Conservation (phyloP, 2,113 vertebrate species). For the Heterotis niloticus region DNA sequence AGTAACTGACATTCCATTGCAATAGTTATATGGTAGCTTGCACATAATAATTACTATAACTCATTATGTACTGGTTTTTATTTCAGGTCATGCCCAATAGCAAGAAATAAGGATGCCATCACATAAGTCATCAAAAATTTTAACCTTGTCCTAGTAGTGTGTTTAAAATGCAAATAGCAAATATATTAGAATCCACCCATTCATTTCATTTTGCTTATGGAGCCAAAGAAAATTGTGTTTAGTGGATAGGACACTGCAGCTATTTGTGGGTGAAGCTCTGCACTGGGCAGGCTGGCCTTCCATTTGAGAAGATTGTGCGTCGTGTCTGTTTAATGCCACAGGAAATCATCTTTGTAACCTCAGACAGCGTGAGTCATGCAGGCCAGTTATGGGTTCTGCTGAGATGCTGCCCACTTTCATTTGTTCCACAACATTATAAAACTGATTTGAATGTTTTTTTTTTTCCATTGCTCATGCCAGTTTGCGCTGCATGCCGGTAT, state of each 20-base stretch:
- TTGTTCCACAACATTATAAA: background rate
- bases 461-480: background rate
- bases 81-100: background rate
- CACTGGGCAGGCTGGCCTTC: background rate
- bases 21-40: background rate
- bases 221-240: background rate
- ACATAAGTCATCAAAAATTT: background rate
- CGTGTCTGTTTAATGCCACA: background rate
- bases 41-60: background rate
- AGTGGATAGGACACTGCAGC: background rate
- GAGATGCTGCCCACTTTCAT: background rate
- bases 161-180: slow-evolving; percentile 13
- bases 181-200: background rate
- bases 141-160: background rate
- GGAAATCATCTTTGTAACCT: slow-evolving; percentile 10
- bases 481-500: background rate
- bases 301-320: background rate
- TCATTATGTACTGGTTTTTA: background rate
- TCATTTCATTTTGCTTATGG: background rate
- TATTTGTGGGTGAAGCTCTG: background rate
- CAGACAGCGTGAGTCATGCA: background rate
- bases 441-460: slow-evolving; percentile 8
- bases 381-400: background rate
- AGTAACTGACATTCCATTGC: slow-evolving; percentile 1
- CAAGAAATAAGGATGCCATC: background rate